Conservation (phyloP, 2,113 vertebrate species). For the Scatophagus argus region DNA sequence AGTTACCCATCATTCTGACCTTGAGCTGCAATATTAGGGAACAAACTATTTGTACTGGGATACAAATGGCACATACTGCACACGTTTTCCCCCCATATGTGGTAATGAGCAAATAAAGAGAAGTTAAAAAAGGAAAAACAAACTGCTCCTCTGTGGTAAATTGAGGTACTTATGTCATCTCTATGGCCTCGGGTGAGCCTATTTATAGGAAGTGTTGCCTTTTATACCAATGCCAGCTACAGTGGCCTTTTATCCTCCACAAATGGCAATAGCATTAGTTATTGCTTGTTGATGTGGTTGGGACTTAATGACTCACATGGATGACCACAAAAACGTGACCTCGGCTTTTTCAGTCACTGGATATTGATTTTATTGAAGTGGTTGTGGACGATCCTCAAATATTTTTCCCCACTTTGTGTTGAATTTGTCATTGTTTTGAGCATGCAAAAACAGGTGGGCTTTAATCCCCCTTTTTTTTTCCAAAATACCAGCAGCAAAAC, state of each 20-base stretch:
- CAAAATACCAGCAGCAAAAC: constrained; percentile 24
- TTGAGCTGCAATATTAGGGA: constrained; percentile 15
- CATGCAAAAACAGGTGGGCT: neutral
- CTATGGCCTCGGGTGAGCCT: constrained; percentile 51
- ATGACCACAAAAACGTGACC: constrained; percentile 42
- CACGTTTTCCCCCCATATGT: constrained; percentile 59
- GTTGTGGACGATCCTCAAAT: neutral
- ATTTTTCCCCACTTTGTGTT: neutral
- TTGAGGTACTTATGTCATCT: constrained; percentile 70
- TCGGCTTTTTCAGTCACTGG: constrained; percentile 11
- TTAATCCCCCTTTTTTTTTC: neutral
- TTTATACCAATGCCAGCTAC: constrained; percentile 69
- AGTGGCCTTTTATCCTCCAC: constrained; percentile 62
- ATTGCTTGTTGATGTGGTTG: constrained; percentile 53
- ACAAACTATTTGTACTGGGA: constrained; percentile 41
- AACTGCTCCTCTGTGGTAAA: constrained; percentile 43
- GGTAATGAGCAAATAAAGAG: constrained; percentile 65
- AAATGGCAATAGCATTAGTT: constrained; percentile 49
- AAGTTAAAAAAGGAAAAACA: constrained; percentile 73
- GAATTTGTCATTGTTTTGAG: neutral
- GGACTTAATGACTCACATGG: constrained; percentile 58
- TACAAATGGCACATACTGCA: constrained; percentile 33
- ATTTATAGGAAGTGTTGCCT: constrained; percentile 74
- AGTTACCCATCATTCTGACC: constrained; percentile 7
- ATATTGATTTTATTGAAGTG: constrained; percentile 18